These are phyloP conservation scores for Encarsia formosa DNA, from an alignment of 2,888 invertebrate genomes.

Conservation along the genomic window DNA sequence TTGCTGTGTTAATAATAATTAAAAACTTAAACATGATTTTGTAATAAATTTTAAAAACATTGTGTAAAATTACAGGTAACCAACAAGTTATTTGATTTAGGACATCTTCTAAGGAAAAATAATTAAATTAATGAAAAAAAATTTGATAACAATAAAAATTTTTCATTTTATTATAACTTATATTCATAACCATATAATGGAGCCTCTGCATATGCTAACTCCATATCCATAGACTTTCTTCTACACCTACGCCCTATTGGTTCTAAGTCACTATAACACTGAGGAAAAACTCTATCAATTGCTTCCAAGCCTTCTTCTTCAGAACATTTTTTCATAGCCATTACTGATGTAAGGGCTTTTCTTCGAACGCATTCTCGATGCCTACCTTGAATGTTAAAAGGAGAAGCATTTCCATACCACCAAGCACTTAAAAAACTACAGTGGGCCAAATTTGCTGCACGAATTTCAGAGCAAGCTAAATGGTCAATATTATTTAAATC, in stretches of 20 bases:
- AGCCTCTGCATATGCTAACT: constrained; percentile 58
- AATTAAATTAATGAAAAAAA: no score
- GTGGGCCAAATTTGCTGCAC: constrained; percentile 91
- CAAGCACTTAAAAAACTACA: constrained; percentile 83
- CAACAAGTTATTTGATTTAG: no score
- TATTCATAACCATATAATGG: constrained; percentile 25
- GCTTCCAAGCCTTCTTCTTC: constrained; percentile 68
- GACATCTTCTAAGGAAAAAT: no score
- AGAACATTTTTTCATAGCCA: constrained; percentile 74
- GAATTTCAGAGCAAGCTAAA: constrained; percentile 90
- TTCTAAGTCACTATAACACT: constrained; percentile 88
- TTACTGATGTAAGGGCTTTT: constrained; percentile 79
- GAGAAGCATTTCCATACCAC: constrained; percentile 71
- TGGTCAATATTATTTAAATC: constrained; percentile 89
- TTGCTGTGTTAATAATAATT: no score
- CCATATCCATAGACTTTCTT: constrained; percentile 72
- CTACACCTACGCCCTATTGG: constrained; percentile 79
- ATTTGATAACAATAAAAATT: not conserved
- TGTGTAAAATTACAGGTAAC: no score
- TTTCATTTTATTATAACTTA: constrained; percentile 26
- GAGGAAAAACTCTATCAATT: constrained; percentile 83
- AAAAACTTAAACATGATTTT: no score
- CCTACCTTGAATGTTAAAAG: constrained; percentile 65
- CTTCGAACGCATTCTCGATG: constrained; percentile 87
- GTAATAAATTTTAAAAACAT: no score